Evolutionary conservation across 2,888 invertebrate species (phyloP).

Genomic region (Mesorhabditis spiculigera): DNA sequence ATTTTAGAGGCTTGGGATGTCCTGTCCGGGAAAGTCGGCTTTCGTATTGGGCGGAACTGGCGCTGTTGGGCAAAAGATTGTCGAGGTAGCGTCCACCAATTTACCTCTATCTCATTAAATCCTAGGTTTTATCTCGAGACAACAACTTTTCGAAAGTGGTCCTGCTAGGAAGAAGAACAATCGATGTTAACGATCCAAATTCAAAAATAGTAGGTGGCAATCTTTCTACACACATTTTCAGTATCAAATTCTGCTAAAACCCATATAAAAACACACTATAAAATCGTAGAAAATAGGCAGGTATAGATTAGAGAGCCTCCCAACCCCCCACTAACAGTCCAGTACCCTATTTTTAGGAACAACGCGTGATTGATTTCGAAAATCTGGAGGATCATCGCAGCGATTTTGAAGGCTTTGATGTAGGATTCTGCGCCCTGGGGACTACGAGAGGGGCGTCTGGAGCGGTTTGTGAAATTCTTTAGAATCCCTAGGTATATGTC

Average conservation of each 20-base stretch:
- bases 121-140: not conserved
- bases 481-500: not conserved
- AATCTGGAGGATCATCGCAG: slow-evolving; percentile 60
- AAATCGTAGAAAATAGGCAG: too few species aligned
- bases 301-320: too few species aligned
- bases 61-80: too few species aligned
- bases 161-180: not conserved
- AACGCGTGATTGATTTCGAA: slow-evolving; percentile 64
- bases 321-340: too few species aligned
- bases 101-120: not conserved
- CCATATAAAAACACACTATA: too few species aligned
- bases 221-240: too few species aligned
- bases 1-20: not conserved
- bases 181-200: too few species aligned
- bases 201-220: too few species aligned
- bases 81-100: not conserved
- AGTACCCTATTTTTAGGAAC: slow-evolving; percentile 52
- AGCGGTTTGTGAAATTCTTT: slow-evolving; percentile 47
- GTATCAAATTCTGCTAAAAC: too few species aligned
- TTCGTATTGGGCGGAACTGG: too few species aligned
- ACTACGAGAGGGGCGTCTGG: slow-evolving; percentile 63
- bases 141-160: slow-evolving; percentile 4
- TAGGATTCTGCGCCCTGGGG: slow-evolving; percentile 64
- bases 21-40: too few species aligned
- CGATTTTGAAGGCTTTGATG: slow-evolving; percentile 61